Evolutionary conservation across 1,140 invertebrate species (phyloP).

Genomic region (Trachymyrmex septentrionalis): DNA sequence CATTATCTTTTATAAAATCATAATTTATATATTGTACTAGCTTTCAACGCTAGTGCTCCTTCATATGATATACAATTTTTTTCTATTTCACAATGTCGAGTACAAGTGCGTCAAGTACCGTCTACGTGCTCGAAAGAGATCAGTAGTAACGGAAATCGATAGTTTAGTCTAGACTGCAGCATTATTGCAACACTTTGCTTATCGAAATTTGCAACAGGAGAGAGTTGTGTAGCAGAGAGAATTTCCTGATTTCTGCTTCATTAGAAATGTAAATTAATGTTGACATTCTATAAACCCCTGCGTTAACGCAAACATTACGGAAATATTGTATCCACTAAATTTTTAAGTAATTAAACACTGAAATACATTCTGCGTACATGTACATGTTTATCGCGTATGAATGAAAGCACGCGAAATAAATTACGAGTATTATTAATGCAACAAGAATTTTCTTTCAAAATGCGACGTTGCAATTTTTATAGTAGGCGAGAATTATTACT

Average conservation of each 20-base stretch:
- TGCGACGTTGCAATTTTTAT: not conserved
- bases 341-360: not conserved
- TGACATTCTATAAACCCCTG: not conserved
- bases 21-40: not conserved
- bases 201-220: slow-evolving; percentile 28
- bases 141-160: slow-evolving; percentile 47
- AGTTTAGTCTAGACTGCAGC: slow-evolving; percentile 32
- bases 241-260: slow-evolving; percentile 38
- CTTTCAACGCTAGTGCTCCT: not conserved
- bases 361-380: not conserved
- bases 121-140: slow-evolving; percentile 15
- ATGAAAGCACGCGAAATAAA: not conserved
- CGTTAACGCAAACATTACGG: slow-evolving; percentile 8
- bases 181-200: slow-evolving; percentile 11
- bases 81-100: slow-evolving; percentile 1
- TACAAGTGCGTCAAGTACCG: not conserved
- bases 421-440: not conserved
- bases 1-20: not conserved
- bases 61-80: slow-evolving; percentile 9
- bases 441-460: slow-evolving; percentile 6
- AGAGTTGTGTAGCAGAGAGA: not conserved
- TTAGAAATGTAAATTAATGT: slow-evolving; percentile 52
- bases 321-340: not conserved
- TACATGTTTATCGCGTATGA: not conserved
- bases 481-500: not conserved